Percentiles rank a stretch among this genome's conserved stretches.
Conservation (phyloP, 1,140 invertebrate genomes). For the Araneus ventricosus region DNA sequence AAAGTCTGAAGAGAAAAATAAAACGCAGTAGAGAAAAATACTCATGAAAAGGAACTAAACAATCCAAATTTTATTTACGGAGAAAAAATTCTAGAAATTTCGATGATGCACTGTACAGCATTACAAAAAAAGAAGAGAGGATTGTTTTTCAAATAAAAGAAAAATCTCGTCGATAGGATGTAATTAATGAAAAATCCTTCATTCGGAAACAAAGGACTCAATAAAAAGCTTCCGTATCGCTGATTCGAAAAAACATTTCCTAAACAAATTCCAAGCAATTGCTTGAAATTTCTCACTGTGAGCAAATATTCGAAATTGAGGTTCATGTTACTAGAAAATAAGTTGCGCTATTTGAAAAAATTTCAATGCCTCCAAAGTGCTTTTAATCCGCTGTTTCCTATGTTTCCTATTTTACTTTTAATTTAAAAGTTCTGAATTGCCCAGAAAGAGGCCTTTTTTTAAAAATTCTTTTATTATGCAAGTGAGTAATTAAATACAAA, state of each 20-base stretch:
- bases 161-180: neutral
- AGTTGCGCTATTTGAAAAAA: neutral
- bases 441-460: neutral
- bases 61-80: neutral
- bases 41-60: neutral
- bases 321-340: neutral
- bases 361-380: neutral
- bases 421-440: neutral
- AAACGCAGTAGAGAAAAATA: neutral
- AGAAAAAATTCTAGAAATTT: neutral
- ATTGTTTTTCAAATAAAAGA: neutral
- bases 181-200: constrained; percentile 30
- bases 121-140: neutral
- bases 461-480: neutral
- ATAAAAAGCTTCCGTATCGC: neutral
- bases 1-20: neutral
- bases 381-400: neutral
- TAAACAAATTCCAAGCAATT: neutral
- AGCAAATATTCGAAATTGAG: neutral
- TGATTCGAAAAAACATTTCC: neutral
- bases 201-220: constrained; percentile 1
- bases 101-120: neutral
- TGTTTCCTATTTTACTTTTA: neutral
- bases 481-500: constrained; percentile 5
- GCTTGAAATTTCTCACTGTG: neutral